Percentiles rank a stretch among this genome's conserved stretches.
Conservation (phyloP, 1,140 invertebrate species). For the Atopsyche davidsoni region DNA sequence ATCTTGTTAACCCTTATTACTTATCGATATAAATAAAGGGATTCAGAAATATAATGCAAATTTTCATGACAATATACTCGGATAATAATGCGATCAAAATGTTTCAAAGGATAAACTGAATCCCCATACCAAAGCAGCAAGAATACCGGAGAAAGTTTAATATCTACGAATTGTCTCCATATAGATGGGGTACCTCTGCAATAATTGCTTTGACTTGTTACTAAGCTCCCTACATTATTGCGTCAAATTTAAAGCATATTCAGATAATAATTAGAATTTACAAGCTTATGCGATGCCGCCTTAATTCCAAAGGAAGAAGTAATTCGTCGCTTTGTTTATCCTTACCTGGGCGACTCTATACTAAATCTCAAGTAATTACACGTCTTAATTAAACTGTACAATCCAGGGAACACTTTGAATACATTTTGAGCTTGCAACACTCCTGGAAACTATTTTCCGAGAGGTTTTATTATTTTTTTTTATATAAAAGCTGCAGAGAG, state of each 20-base stretch:
- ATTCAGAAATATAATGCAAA: too few relatives aligned
- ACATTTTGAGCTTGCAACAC: constrained; percentile 15
- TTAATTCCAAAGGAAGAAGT: constrained; percentile 16
- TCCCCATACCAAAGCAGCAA: too few relatives aligned
- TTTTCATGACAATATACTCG: too few relatives aligned
- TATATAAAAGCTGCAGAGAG: constrained; percentile 3
- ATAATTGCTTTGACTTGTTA: constrained; percentile 29
- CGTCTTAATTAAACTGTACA: constrained; percentile 30
- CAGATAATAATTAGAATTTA: constrained; percentile 25
- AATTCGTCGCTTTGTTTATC: constrained; percentile 30
- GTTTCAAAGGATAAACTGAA: too few relatives aligned
- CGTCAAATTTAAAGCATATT: constrained; percentile 22
- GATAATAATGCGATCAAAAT: too few relatives aligned
- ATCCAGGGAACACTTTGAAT: constrained; percentile 25
- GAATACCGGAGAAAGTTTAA: too few relatives aligned
- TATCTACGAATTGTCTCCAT: too few relatives aligned
- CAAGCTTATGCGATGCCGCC: constrained; percentile 18
- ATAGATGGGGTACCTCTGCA: constrained; percentile 18
- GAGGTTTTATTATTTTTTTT: too few relatives aligned
- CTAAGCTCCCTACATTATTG: constrained; percentile 8
- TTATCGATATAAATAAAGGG: too few relatives aligned
- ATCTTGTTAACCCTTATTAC: too few relatives aligned
- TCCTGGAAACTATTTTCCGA: too few relatives aligned
- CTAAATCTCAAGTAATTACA: constrained; percentile 31
- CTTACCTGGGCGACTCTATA: constrained; percentile 27